Conservation (phyloP, 2,797 vertebrate genomes). For the Labeo calbasu region DNA sequence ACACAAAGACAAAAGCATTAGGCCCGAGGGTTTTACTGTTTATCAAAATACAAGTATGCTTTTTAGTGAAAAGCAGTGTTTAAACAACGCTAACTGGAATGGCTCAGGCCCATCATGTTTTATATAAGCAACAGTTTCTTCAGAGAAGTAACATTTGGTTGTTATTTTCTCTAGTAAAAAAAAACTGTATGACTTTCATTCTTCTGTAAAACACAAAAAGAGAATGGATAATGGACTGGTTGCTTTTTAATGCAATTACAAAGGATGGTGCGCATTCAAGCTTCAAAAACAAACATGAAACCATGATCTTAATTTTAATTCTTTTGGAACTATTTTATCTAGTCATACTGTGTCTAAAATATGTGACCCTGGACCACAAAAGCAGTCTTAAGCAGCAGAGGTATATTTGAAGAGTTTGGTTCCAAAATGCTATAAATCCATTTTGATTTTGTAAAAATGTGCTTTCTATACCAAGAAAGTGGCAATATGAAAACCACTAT, state of each 20-base stretch:
- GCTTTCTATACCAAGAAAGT: too few species aligned
- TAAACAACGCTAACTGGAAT: background rate
- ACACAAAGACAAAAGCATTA: slow-evolving; percentile 39
- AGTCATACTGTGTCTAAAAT: background rate
- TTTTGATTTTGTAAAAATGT: too few species aligned
- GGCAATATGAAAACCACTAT: too few species aligned
- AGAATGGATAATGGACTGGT: background rate
- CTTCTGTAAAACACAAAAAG: background rate
- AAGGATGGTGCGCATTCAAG: background rate
- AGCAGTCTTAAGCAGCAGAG: too few species aligned
- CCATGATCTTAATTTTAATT: background rate
- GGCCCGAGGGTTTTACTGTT: background rate
- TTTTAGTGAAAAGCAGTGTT: background rate
- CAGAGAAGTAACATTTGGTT: background rate
- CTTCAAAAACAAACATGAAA: background rate
- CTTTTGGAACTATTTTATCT: background rate
- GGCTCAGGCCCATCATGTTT: background rate
- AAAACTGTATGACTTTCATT: background rate
- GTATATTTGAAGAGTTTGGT: too few species aligned
- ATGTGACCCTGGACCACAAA: too few species aligned
- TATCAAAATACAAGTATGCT: background rate
- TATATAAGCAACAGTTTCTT: background rate
- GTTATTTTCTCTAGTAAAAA: background rate
- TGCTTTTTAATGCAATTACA: background rate
- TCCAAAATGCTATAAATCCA: too few species aligned